phyloP scores from a whole-genome alignment of 2,888 invertebrate genomes.

The Uloborus plumipes region DNA sequence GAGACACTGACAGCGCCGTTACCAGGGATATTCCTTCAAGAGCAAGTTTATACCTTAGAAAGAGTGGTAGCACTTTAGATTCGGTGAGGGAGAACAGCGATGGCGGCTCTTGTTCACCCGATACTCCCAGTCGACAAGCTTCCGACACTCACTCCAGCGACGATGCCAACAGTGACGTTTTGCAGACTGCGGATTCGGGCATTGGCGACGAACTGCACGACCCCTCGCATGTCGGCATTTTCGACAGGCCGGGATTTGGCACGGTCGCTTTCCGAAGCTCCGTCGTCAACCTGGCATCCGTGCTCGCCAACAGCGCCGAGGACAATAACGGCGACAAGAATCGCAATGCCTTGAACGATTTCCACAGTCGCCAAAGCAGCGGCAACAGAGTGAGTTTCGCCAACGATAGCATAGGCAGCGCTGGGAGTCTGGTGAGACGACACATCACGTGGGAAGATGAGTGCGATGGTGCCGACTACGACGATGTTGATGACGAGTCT shows the following conservation, averaged over 20 bases:
- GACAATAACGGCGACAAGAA: constrained; percentile 37
- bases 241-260: constrained; percentile 92
- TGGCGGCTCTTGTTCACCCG: constrained; percentile 26
- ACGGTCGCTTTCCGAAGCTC: constrained; percentile 86
- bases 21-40: neutral
- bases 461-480: constrained; percentile 24
- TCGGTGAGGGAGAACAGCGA: constrained; percentile 20
- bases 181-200: constrained; percentile 72
- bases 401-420: constrained; percentile 80
- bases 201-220: constrained; percentile 73
- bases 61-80: neutral
- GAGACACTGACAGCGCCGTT: neutral
- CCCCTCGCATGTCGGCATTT: constrained; percentile 75
- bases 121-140: constrained; percentile 1
- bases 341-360: constrained; percentile 7
- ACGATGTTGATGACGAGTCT: constrained; percentile 27
- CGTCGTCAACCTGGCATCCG: constrained; percentile 23
- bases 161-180: constrained; percentile 50
- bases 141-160: constrained; percentile 38
- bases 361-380: neutral
- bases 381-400: neutral
- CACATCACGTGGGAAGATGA: constrained; percentile 68
- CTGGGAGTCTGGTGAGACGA: constrained; percentile 77
- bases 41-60: neutral
- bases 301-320: constrained; percentile 2